A percentile compares a stretch with the other conserved stretches of the same genome.
Evolutionary conservation across 2,113 vertebrate species (phyloP).

Genomic region (Dasyprocta punctata): DNA sequence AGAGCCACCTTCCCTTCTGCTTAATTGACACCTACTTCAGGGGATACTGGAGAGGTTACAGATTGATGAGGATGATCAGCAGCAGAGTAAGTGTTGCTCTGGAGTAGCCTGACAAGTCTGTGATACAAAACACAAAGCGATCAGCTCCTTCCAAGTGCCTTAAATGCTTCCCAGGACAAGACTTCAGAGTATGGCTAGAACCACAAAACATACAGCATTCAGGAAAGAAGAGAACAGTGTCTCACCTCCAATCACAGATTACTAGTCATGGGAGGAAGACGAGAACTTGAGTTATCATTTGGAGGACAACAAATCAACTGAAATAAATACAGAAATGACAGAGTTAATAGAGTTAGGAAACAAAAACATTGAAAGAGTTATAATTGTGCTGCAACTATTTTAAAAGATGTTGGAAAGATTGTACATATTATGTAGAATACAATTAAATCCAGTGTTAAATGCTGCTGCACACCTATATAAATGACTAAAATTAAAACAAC

Average conservation of each 20-base stretch:
- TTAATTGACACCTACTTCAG: neutral
- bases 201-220: neutral
- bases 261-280: neutral
- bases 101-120: neutral
- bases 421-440: neutral
- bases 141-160: neutral
- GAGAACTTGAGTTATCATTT: neutral
- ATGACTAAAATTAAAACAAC: neutral
- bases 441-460: neutral
- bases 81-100: neutral
- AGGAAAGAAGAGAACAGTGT: neutral
- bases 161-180: neutral
- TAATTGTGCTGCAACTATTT: neutral
- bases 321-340: neutral
- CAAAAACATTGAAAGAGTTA: neutral
- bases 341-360: neutral
- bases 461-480: neutral
- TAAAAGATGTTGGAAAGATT: neutral
- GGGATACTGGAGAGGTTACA: neutral
- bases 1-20: neutral
- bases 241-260: neutral
- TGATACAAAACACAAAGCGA: neutral
- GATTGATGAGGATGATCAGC: neutral
- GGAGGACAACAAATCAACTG: neutral
- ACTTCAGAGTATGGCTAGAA: neutral